Percentiles rank a stretch among this genome's conserved stretches.
phyloP scores from a whole-genome alignment of 2,797 vertebrate genomes.

The Schizopygopsis pylzovi region DNA sequence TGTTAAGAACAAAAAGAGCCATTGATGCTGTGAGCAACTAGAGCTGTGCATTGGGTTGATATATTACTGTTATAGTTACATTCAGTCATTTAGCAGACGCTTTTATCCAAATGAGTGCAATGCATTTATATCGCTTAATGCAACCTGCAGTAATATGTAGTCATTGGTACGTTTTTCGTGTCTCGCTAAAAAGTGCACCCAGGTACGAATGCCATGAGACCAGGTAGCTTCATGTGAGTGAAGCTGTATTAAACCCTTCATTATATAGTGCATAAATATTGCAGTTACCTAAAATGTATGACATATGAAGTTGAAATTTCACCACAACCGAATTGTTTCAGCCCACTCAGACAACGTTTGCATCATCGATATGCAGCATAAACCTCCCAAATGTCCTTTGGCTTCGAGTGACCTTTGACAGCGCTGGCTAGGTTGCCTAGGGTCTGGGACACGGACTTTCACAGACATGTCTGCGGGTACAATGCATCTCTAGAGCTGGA shows the following conservation, averaged over 20 bases:
- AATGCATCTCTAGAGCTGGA: slow-evolving; percentile 63
- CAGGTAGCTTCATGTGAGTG: too few relatives aligned
- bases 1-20: too few relatives aligned
- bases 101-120: too few relatives aligned
- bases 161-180: too few relatives aligned
- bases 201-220: too few relatives aligned
- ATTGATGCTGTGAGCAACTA: too few relatives aligned
- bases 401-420: slow-evolving; percentile 29
- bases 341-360: slow-evolving; percentile 20
- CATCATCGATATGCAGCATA: slow-evolving; percentile 9
- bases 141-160: too few relatives aligned
- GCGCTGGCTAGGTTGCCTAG: slow-evolving; percentile 31
- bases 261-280: not conserved
- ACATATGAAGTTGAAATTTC: not conserved
- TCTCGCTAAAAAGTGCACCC: too few relatives aligned
- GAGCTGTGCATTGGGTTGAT: too few relatives aligned
- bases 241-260: not conserved
- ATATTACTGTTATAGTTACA: too few relatives aligned
- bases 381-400: slow-evolving; percentile 37
- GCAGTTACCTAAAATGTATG: not conserved
- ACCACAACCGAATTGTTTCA: not conserved
- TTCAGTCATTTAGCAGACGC: too few relatives aligned
- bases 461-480: slow-evolving; percentile 48
- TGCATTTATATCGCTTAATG: too few relatives aligned
- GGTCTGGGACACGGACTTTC: slow-evolving; percentile 54